A percentile compares a stretch with the other conserved stretches of the same genome.
Conservation (phyloP, 1,140 invertebrate species). For the Sycophila sp. region DNA sequence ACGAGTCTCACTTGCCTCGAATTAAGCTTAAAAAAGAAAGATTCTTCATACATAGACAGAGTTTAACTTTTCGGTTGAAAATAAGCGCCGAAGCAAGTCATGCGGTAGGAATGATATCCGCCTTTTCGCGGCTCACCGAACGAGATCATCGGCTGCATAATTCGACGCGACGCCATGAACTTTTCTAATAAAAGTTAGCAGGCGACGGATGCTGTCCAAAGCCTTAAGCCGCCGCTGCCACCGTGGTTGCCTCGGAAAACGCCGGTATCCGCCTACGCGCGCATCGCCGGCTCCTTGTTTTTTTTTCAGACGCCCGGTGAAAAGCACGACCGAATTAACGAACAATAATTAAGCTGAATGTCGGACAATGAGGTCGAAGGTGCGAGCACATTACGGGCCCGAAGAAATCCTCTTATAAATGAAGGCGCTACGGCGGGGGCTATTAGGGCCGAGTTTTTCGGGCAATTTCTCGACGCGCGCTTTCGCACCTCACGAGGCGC, state of each 20-base stretch:
- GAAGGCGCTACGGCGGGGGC: too few relatives aligned
- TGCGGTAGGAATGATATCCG: conserved; percentile 6
- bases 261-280: too few relatives aligned
- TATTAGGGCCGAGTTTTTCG: conserved; percentile 26
- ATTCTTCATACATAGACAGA: too few relatives aligned
- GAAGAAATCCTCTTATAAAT: neutral
- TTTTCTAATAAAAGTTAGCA: conserved; percentile 56
- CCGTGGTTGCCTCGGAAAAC: too few relatives aligned
- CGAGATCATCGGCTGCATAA: conserved; percentile 41
- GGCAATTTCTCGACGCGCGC: conserved; percentile 2
- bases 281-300: too few relatives aligned
- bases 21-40: too few relatives aligned
- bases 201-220: conserved; percentile 39
- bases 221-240: too few relatives aligned
- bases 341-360: neutral
- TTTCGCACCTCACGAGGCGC: neutral
- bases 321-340: neutral
- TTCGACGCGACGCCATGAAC: conserved; percentile 45
- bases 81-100: too few relatives aligned
- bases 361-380: conserved; percentile 1
- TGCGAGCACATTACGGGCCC: neutral
- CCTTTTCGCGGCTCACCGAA: conserved; percentile 30
- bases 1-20: too few relatives aligned
- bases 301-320: neutral
- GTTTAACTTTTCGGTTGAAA: too few relatives aligned